These are phyloP conservation scores for Pangasius macronema DNA, from an alignment of 2,797 vertebrate species.

Conservation along the genomic window DNA sequence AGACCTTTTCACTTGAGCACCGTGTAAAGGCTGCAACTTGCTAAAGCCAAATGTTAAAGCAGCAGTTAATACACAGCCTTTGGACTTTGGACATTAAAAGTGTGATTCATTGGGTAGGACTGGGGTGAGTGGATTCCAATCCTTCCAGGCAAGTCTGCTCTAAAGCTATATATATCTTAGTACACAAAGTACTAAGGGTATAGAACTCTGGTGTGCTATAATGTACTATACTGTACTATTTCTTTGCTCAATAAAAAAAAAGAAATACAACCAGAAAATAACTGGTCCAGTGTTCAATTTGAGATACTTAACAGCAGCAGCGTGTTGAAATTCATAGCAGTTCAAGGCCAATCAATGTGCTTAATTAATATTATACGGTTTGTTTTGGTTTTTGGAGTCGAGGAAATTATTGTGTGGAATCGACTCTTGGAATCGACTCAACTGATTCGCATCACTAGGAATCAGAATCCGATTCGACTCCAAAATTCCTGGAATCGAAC, in stretches of 20 bases:
- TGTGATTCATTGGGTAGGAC: neutral
- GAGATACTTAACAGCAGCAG: neutral
- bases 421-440: neutral
- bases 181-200: neutral
- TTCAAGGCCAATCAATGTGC: neutral
- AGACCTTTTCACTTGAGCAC: neutral
- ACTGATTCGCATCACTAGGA: neutral
- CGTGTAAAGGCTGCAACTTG: neutral
- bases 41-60: neutral
- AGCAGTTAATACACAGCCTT: neutral
- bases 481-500: neutral
- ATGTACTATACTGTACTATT: neutral
- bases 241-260: neutral
- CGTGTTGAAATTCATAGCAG: neutral
- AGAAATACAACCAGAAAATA: neutral
- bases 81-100: neutral
- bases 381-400: neutral
- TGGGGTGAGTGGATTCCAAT: neutral
- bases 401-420: neutral
- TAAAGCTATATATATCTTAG: neutral
- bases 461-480: conserved; percentile 4
- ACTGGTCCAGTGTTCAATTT: neutral
- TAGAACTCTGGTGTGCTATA: neutral
- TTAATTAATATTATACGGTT: neutral
- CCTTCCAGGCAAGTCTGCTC: neutral